phyloP scores from a whole-genome alignment of 2,113 vertebrate species.

The Ceyx melanurus region DNA sequence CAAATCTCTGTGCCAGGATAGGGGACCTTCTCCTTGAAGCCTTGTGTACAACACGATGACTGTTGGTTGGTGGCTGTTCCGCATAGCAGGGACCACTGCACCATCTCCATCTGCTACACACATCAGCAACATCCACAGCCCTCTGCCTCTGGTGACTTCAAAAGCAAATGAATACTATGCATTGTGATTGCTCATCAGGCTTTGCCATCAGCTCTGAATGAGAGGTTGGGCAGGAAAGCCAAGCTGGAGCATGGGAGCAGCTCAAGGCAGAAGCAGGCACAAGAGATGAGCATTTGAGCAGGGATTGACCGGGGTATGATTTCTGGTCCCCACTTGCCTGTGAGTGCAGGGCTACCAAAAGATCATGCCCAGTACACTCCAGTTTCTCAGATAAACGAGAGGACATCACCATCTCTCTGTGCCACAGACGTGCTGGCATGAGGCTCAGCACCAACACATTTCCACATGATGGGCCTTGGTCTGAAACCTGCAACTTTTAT shows the following conservation, averaged over 20 bases:
- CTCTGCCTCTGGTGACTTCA: neutral
- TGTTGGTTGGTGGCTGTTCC: neutral
- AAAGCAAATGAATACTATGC: neutral
- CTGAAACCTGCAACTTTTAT: neutral
- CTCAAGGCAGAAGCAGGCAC: accelerated
- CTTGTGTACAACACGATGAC: neutral
- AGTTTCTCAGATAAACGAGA: neutral
- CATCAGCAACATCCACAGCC: neutral
- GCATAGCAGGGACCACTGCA: neutral
- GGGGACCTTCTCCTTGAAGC: neutral
- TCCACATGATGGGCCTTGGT: neutral
- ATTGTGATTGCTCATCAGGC: accelerated
- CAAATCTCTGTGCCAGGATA: neutral
- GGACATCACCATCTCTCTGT: neutral
- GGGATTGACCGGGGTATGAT: neutral
- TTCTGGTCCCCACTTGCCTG: accelerated
- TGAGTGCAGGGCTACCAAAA: accelerated
- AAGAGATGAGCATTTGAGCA: accelerated
- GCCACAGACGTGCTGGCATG: neutral
- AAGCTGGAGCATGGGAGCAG: accelerated
- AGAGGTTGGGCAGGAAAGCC: neutral
- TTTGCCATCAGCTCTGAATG: accelerated
- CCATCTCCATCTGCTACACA: neutral
- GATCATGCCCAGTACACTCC: accelerated
- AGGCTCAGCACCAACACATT: neutral